A percentile compares a stretch with the other conserved stretches of the same genome.
Conservation (phyloP, 2,888 invertebrate genomes). For the Salticus scenicus region DNA sequence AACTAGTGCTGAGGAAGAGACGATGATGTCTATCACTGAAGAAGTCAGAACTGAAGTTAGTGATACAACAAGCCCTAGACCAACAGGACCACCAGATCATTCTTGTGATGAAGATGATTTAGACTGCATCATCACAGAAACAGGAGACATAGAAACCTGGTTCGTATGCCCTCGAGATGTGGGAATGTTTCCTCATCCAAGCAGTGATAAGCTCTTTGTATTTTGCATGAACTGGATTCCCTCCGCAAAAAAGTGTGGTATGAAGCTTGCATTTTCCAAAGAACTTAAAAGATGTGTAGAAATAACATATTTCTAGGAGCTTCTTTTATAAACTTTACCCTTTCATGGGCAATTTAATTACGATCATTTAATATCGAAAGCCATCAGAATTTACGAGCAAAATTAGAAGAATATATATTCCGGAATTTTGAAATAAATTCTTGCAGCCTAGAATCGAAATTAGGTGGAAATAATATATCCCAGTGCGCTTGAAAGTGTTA, state of each 20-base stretch:
- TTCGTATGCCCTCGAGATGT: conserved; percentile 47
- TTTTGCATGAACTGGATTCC: conserved; percentile 53
- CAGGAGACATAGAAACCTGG: conserved; percentile 37
- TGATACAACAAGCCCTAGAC: neutral
- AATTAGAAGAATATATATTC: too few relatives aligned
- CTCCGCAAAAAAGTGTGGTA: conserved; percentile 45
- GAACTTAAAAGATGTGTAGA: conserved; percentile 31
- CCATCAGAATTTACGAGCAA: too few relatives aligned
- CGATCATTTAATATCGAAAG: too few relatives aligned
- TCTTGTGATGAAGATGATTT: conserved; percentile 48
- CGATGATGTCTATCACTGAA: neutral
- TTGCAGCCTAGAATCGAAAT: too few relatives aligned
- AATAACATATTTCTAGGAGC: neutral
- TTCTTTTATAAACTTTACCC: neutral
- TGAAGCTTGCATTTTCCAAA: conserved; percentile 33
- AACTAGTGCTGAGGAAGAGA: too few relatives aligned
- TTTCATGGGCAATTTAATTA: too few relatives aligned
- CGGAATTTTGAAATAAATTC: too few relatives aligned
- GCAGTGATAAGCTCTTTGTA: conserved; percentile 44
- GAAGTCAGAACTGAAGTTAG: neutral
- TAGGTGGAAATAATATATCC: too few relatives aligned
- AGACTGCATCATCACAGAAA: conserved; percentile 54
- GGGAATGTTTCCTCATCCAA: conserved; percentile 48
- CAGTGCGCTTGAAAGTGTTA: too few relatives aligned
- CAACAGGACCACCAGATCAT: conserved; percentile 39